These are phyloP conservation scores for Alexandromys oeconomus DNA, from an alignment of 2,797 vertebrate species.

Conservation along the genomic window DNA sequence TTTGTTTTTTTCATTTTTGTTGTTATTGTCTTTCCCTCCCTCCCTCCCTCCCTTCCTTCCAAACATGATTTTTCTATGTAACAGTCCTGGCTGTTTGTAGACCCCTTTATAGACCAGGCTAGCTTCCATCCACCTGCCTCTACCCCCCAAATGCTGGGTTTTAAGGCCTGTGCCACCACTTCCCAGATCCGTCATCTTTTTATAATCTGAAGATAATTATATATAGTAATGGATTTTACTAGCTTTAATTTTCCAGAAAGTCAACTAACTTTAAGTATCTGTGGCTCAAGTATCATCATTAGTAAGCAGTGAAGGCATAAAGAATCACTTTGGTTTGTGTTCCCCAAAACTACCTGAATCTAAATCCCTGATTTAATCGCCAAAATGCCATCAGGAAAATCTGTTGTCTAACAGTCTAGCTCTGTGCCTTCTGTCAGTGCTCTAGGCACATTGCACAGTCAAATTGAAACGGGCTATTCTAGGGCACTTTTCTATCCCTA, in stretches of 20 bases:
- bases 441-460: conserved; percentile 51
- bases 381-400: conserved; percentile 74
- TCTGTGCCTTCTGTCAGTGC: conserved; percentile 69
- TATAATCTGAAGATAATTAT: neutral
- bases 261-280: conserved; percentile 60
- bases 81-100: neutral
- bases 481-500: conserved; percentile 41
- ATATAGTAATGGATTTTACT: conserved; percentile 12
- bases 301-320: conserved; percentile 64
- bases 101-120: neutral
- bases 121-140: neutral
- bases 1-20: neutral
- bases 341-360: conserved; percentile 60
- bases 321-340: conserved; percentile 45
- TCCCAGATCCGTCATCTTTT: neutral
- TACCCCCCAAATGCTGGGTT: neutral
- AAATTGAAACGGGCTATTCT: conserved; percentile 68
- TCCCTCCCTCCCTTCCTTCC: no score
- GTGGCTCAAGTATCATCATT: conserved; percentile 64
- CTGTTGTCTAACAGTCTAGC: conserved; percentile 68
- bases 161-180: neutral
- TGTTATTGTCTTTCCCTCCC: neutral
- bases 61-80: neutral
- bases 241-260: conserved; percentile 63
- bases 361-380: conserved; percentile 76